A percentile compares a stretch with the other conserved stretches of the same genome.
phyloP scores from a whole-genome alignment of 2,797 vertebrate genomes.

The Sebastes trivittatus region DNA sequence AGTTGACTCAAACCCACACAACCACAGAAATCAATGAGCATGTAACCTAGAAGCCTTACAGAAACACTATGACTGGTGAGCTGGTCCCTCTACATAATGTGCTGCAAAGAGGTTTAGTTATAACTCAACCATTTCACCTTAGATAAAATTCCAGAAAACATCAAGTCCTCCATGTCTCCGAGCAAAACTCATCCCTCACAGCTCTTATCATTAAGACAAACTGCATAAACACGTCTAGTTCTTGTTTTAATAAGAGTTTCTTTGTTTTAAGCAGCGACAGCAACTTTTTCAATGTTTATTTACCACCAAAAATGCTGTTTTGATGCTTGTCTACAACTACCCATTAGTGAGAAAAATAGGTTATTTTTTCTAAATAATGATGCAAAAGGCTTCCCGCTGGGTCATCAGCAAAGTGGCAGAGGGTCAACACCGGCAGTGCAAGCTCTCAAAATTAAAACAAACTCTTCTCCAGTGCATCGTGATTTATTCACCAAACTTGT shows the following conservation, averaged over 20 bases:
- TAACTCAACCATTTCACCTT: not conserved
- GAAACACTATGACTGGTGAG: not conserved
- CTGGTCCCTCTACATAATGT: not conserved
- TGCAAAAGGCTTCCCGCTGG: not conserved
- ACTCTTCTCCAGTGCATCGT: not conserved
- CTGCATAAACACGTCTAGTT: not conserved
- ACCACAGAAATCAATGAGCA: not conserved
- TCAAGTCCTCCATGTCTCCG: not conserved
- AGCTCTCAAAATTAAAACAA: not conserved
- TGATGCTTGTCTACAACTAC: not conserved
- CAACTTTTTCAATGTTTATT: not conserved
- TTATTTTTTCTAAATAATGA: not conserved
- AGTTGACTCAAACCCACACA: not conserved
- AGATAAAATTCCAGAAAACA: not conserved
- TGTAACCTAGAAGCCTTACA: not conserved
- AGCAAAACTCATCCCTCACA: not conserved
- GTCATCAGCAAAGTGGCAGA: not conserved
- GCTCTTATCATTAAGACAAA: not conserved
- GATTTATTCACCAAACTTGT: not conserved
- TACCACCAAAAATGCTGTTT: not conserved
- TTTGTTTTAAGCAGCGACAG: not conserved
- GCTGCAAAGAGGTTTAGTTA: constrained; percentile 1
- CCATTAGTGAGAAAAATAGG: not conserved
- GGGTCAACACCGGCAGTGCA: not conserved
- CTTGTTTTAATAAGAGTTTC: not conserved